phyloP scores from a whole-genome alignment of 2,888 invertebrate genomes.

The Napeogenes inachia region DNA sequence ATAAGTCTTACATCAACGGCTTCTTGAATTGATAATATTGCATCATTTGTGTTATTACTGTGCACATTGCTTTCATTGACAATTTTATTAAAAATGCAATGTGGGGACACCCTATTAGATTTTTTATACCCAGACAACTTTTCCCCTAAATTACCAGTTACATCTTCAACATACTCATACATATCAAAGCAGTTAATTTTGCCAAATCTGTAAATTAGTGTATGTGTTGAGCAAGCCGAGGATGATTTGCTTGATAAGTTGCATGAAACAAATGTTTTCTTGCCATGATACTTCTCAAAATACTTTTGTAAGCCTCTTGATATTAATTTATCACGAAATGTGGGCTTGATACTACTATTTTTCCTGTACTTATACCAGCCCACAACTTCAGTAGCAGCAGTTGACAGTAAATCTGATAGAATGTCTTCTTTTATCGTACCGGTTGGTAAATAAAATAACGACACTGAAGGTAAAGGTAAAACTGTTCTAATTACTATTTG shows the following conservation, averaged over 20 bases:
- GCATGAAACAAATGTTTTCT: conserved; percentile 80
- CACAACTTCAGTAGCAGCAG: conserved; percentile 76
- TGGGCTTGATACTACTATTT: conserved; percentile 73
- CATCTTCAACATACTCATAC: conserved; percentile 73
- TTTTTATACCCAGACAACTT: conserved; percentile 70
- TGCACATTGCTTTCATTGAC: conserved; percentile 63
- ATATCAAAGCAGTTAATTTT: conserved; percentile 74
- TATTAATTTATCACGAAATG: conserved; percentile 79
- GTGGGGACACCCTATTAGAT: conserved; percentile 48
- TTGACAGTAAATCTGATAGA: conserved; percentile 71
- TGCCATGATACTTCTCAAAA: conserved; percentile 72
- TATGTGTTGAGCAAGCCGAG: conserved; percentile 76
- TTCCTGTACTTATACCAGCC: conserved; percentile 83
- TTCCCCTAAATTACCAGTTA: conserved; percentile 75
- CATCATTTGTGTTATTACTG: conserved; percentile 58
- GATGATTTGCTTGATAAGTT: conserved; percentile 75
- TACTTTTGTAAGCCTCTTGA: conserved; percentile 79
- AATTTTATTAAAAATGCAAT: conserved; percentile 65
- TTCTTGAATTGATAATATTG: conserved; percentile 64
- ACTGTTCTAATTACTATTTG: conserved; percentile 80
- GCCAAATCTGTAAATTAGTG: conserved; percentile 79
- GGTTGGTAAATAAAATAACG: conserved; percentile 76
- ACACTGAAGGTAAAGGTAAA: conserved; percentile 76
- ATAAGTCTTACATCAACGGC: conserved; percentile 61
- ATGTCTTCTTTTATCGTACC: conserved; percentile 78